Percentiles rank a stretch among this genome's conserved stretches.
These are phyloP conservation scores for Siderastrea radians DNA, from an alignment of 92 coral and sea anemone species.

Conservation along the genomic window DNA sequence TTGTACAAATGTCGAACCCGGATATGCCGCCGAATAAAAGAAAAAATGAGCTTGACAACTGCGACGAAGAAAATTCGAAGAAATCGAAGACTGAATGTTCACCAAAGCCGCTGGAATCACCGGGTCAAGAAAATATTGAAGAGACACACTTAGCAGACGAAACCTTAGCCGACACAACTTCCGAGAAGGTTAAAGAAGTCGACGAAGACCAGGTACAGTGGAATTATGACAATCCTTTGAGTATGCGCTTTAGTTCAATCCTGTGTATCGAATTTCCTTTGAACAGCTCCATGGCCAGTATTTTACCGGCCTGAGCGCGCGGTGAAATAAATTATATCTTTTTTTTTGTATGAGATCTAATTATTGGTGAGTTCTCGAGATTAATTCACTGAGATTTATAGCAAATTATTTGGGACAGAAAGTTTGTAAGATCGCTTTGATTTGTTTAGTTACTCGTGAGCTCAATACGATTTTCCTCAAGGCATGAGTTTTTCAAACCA, in stretches of 20 bases:
- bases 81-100: slow-evolving; percentile 68
- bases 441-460: neutral
- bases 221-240: slow-evolving; percentile 7
- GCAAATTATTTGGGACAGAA: neutral
- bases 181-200: slow-evolving; percentile 27
- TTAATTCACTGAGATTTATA: slow-evolving; percentile 4
- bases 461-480: neutral
- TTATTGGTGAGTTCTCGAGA: slow-evolving; percentile 21
- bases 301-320: slow-evolving; percentile 9
- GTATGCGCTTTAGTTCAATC: slow-evolving; percentile 14
- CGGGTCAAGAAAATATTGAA: slow-evolving; percentile 22
- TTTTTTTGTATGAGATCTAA: slow-evolving; percentile 22
- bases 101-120: slow-evolving; percentile 1
- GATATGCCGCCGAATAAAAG: slow-evolving; percentile 82
- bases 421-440: neutral
- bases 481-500: neutral
- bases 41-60: slow-evolving; percentile 67
- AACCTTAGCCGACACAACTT: slow-evolving; percentile 37
- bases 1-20: slow-evolving; percentile 33
- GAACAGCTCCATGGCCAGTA: neutral
- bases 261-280: slow-evolving; percentile 32
- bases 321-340: neutral
- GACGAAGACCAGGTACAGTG: slow-evolving; percentile 41
- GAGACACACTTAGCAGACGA: slow-evolving; percentile 36
- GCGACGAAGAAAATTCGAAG: slow-evolving; percentile 77